A percentile compares a stretch with the other conserved stretches of the same genome.
Evolutionary conservation across 2,113 vertebrate genomes (phyloP).

Genomic region (Brevimyrus niger): DNA sequence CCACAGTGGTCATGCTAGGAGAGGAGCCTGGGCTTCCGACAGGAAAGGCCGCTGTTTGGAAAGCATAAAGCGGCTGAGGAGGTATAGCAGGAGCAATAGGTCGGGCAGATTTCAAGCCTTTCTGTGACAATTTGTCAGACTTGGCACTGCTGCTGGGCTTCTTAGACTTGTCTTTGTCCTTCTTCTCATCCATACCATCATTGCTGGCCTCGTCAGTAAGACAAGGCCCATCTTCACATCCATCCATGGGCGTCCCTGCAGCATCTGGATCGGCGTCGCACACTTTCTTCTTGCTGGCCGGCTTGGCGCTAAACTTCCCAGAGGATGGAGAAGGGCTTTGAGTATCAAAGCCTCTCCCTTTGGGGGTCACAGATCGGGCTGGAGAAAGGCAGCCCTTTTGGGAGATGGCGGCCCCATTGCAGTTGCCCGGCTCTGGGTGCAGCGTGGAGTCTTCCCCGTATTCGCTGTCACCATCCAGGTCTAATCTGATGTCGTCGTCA

Average conservation of each 20-base stretch:
- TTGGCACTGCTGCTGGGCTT: conserved; percentile 69
- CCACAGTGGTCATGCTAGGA: conserved; percentile 69
- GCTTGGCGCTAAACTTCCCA: conserved; percentile 80
- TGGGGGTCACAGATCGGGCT: conserved; percentile 86
- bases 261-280: conserved; percentile 75
- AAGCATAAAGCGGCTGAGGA: conserved; percentile 80
- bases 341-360: conserved; percentile 84
- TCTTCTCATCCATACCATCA: conserved; percentile 87
- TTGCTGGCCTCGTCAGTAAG: conserved; percentile 88
- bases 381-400: conserved; percentile 94
- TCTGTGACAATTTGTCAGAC: conserved; percentile 79
- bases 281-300: conserved; percentile 84
- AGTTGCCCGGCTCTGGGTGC: conserved; percentile 75
- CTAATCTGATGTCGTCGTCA: conserved; percentile 86
- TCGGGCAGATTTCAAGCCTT: conserved; percentile 84
- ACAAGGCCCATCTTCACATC: conserved; percentile 83
- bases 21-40: conserved; percentile 76
- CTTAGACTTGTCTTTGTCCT: conserved; percentile 79
- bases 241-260: conserved; percentile 71
- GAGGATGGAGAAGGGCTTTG: conserved; percentile 90
- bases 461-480: conserved; percentile 87
- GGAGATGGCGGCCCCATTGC: conserved; percentile 76
- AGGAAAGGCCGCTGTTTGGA: conserved; percentile 73
- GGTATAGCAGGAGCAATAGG: conserved; percentile 75
- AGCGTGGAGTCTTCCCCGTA: conserved; percentile 84